A percentile compares a stretch with the other conserved stretches of the same genome.
Evolutionary conservation across 2,888 invertebrate genomes (phyloP).

Genomic region (Synanthedon andrenaeformis): DNA sequence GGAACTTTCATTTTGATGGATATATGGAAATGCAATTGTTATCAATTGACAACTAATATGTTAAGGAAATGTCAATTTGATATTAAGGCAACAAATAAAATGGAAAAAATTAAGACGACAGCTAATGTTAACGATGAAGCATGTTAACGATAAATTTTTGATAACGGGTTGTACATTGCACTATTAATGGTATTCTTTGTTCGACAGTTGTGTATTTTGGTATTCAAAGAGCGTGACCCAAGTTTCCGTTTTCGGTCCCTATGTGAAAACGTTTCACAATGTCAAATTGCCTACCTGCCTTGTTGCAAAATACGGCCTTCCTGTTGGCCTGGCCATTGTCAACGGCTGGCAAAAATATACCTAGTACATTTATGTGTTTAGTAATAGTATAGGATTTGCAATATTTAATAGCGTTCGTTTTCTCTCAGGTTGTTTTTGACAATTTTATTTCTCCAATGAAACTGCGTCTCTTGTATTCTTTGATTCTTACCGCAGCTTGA

Average conservation of each 20-base stretch:
- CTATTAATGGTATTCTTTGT: background rate
- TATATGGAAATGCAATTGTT: too few relatives aligned
- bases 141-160: background rate
- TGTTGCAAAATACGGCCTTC: constrained; percentile 47
- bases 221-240: constrained; percentile 51
- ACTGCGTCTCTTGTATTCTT: too few relatives aligned
- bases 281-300: constrained; percentile 48
- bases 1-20: too few relatives aligned
- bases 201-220: constrained; percentile 17
- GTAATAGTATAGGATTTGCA: background rate
- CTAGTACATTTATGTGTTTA: background rate
- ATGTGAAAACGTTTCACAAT: constrained; percentile 61
- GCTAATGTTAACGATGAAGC: too few relatives aligned
- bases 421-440: too few relatives aligned
- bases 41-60: too few relatives aligned
- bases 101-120: too few relatives aligned
- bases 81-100: too few relatives aligned
- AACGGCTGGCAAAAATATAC: constrained; percentile 8
- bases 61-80: too few relatives aligned
- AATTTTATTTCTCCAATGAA: too few relatives aligned
- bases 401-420: background rate
- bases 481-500: too few relatives aligned
- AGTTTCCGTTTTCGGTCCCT: constrained; percentile 53
- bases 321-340: constrained; percentile 30
- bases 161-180: background rate